These are phyloP conservation scores for Lasioglossum vierecki DNA, from an alignment of 2,888 invertebrate genomes.

Conservation along the genomic window DNA sequence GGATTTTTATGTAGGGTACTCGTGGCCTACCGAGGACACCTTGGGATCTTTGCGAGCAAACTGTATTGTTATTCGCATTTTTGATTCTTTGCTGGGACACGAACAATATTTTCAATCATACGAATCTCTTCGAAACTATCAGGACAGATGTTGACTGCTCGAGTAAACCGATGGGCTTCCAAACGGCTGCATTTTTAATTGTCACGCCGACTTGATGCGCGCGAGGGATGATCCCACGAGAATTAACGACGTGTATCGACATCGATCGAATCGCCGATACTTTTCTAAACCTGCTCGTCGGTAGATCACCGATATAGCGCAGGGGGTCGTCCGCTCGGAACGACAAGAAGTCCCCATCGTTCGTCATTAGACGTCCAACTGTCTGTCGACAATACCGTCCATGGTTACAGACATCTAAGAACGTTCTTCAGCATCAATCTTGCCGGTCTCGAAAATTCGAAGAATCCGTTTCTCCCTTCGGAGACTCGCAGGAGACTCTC, in stretches of 20 bases:
- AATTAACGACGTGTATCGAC: conserved; percentile 50
- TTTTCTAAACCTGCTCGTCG: conserved; percentile 28
- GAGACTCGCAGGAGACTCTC: conserved; percentile 37
- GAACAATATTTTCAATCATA: background rate
- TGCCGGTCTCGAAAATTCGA: conserved; percentile 73
- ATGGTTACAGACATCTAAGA: conserved; percentile 64
- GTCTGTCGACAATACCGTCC: conserved; percentile 61
- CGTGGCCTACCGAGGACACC: background rate
- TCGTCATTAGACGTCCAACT: conserved; percentile 62
- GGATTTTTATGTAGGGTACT: conserved; percentile 20
- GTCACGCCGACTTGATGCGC: background rate
- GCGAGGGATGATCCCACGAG: background rate
- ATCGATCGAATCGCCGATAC: conserved; percentile 38
- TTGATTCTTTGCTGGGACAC: background rate
- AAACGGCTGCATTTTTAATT: conserved; percentile 12
- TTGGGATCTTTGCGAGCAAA: background rate
- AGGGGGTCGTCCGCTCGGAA: conserved; percentile 40
- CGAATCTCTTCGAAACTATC: background rate
- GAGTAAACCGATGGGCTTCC: background rate
- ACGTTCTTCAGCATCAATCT: conserved; percentile 70
- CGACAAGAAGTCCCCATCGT: conserved; percentile 51
- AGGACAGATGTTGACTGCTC: background rate
- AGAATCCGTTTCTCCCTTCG: conserved; percentile 70
- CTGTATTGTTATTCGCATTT: background rate
- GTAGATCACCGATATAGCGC: conserved; percentile 55